phyloP scores from a whole-genome alignment of 2,113 vertebrate genomes.

The Chunga burmeisteri region DNA sequence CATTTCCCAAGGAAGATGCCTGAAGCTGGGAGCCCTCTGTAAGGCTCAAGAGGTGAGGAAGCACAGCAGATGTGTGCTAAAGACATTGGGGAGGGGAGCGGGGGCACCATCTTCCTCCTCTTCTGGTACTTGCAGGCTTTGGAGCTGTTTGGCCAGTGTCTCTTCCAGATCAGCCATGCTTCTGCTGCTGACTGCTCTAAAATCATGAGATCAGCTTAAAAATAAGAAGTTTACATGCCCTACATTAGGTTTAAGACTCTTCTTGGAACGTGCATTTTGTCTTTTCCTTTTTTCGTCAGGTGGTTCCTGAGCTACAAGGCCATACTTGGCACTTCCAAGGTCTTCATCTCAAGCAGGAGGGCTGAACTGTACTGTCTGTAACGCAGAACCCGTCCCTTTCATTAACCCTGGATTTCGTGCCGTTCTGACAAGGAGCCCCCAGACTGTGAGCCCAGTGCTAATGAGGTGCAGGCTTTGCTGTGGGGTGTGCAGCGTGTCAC shows the following conservation, averaged over 20 bases:
- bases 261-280: neutral
- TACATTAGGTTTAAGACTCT: neutral
- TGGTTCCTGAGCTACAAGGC: neutral
- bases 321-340: neutral
- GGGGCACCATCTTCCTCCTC: neutral
- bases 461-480: neutral
- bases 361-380: neutral
- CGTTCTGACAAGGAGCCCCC: neutral
- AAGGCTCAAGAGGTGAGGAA: neutral
- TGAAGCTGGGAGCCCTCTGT: neutral
- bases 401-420: neutral
- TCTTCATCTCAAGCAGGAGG: neutral
- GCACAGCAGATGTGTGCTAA: neutral
- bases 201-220: neutral
- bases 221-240: neutral
- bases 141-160: neutral
- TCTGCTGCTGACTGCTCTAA: neutral
- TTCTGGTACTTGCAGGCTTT: neutral
- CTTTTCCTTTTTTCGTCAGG: neutral
- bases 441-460: neutral
- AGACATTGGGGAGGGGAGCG: neutral
- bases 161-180: neutral
- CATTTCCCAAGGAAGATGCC: neutral
- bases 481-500: too few relatives aligned
- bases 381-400: neutral